Base-by-base conservation (phyloP, 2,888 invertebrate genomes). In the Heliconius ethilla region DNA sequence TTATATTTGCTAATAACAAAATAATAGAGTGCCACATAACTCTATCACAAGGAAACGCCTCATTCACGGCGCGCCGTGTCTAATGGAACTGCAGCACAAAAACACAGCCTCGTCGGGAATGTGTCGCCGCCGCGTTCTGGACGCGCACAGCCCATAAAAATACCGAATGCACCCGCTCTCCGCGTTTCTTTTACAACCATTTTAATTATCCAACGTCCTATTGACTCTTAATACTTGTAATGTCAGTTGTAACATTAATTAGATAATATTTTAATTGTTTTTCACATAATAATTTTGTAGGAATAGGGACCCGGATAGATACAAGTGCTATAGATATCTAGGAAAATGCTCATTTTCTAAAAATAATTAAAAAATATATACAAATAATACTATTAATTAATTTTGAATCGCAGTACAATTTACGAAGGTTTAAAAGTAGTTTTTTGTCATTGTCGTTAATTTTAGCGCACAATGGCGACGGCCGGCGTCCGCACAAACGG, bases 91-190 rank as follows among this genome's bases (percentile, higher is more conserved):
- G 91, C 89, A 88, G 88, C 88, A 90, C 92, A 94, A 94, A 94
- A 94, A 94, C 92, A 89, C 89, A 88, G 90, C 88, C 88, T 87
- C 90, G 92, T 84, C 87, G 88, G 87, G 94, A 93, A 94, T 94
- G 94, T 93, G 93, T 94, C 92, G 92, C 91, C 90, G 87, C 89
- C 90, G 93, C 92, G 92, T 90, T 90, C 89, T 89, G 90, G 89
- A 90, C 92, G 91, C 89, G 92, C 90, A 93, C 92, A 90, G 91
- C 89, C 92, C 90, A 93, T 93, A 94, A 92, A 94, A 93, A 94
- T 92, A 92, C 92, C 93, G 88, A 80, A 85, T 83, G 87, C 82
- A 86, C 84, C 88, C 86, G 89, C 89, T 88, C 89, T 87, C 88
- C 87, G 88, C 87, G 87, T 91, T 91, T 91, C 90, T 92, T 92